Percentiles rank a stretch among this genome's conserved stretches.
phyloP scores from a whole-genome alignment of 1,140 invertebrate genomes.

The Magallana gigas region DNA sequence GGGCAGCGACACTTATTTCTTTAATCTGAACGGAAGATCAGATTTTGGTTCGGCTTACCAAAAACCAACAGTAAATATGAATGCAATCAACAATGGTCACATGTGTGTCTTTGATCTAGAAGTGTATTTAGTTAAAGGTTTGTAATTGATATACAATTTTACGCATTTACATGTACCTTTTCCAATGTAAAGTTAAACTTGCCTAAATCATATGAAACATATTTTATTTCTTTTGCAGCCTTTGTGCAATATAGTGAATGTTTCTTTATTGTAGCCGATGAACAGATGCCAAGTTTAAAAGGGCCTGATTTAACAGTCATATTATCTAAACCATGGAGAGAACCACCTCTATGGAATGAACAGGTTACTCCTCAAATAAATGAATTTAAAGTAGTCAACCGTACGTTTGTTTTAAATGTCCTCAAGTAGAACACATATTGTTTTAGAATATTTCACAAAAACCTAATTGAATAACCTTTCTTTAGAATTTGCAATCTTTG shows the following conservation, averaged over 20 bases:
- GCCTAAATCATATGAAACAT: too few species aligned
- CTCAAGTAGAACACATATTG: too few species aligned
- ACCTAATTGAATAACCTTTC: not conserved
- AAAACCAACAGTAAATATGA: not conserved
- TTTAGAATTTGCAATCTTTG: not conserved
- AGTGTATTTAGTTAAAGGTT: not conserved
- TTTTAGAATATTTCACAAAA: too few species aligned
- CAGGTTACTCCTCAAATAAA: not conserved
- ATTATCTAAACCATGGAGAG: not conserved
- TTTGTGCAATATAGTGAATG: too few species aligned
- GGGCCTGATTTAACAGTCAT: not conserved
- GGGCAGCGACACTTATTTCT: not conserved
- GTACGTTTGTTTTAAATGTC: too few species aligned
- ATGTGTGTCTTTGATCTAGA: slow-evolving; percentile 6
- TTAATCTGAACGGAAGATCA: not conserved
- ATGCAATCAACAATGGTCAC: not conserved
- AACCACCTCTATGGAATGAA: not conserved
- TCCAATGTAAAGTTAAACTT: too few species aligned
- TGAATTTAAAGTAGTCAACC: too few species aligned
- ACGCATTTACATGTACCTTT: not conserved
- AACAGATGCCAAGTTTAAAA: too few species aligned
- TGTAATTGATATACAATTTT: too few species aligned
- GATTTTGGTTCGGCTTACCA: not conserved
- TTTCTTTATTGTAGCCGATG: too few species aligned
- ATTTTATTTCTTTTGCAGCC: too few species aligned